phyloP scores from a whole-genome alignment of 1,140 invertebrate species.

The Drosophila simulans region DNA sequence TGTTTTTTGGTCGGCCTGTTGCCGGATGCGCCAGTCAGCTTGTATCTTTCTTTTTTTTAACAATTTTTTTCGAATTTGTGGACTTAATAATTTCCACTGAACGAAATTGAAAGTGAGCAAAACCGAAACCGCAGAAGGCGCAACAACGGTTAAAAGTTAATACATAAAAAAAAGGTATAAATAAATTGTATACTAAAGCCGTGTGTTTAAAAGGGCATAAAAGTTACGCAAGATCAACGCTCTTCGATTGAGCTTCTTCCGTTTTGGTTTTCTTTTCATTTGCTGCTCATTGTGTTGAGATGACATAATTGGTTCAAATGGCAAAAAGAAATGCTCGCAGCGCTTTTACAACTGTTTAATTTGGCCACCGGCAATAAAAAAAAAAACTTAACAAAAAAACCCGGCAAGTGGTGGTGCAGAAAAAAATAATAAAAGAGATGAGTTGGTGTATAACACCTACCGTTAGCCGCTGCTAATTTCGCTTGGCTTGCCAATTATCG shows the following conservation, averaged over 20 bases:
- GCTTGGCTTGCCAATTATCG: conserved; percentile 53
- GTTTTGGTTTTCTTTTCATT: conserved; percentile 18
- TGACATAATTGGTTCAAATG: conserved; percentile 64
- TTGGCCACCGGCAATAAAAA: conserved; percentile 23
- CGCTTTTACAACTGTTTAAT: conserved; percentile 44
- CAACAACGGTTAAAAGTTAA: conserved; percentile 16
- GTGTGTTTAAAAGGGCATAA: conserved; percentile 57
- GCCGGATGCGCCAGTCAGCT: conserved; percentile 31
- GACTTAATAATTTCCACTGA: conserved; percentile 37
- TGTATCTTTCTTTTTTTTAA: not conserved
- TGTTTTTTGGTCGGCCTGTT: conserved; percentile 13
- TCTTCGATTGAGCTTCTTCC: conserved; percentile 40
- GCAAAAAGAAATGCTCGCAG: conserved; percentile 19
- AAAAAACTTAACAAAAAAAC: conserved; percentile 2
- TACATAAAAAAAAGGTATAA: conserved; percentile 30
- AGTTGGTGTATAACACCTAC: conserved; percentile 38
- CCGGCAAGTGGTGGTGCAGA: not conserved
- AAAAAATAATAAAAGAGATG: conserved; percentile 28
- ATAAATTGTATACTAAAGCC: conserved; percentile 49
- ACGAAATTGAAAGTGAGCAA: conserved; percentile 46
- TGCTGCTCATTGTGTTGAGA: conserved; percentile 39
- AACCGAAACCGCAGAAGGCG: conserved; percentile 1
- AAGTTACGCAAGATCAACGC: conserved; percentile 32
- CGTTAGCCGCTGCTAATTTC: conserved; percentile 37
- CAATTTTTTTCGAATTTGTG: not conserved